Evolutionary conservation across 1,140 invertebrate species (phyloP).

Genomic region (Ladona fulva): DNA sequence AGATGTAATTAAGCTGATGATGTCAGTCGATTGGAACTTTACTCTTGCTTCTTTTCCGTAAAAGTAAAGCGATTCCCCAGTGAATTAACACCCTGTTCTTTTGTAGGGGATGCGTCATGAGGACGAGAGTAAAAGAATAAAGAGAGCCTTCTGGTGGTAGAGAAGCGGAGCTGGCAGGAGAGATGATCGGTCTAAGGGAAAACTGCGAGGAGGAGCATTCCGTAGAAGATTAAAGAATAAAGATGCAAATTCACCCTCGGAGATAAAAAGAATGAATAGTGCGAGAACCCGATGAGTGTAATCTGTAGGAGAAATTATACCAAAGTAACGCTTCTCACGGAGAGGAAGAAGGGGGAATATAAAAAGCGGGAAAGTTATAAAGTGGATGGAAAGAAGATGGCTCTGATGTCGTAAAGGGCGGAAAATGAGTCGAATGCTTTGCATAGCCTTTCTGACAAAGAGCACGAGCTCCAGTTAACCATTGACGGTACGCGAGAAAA

Average conservation of each 20-base stretch:
- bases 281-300: not conserved
- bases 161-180: no score
- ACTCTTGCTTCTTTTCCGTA: no score
- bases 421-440: not conserved
- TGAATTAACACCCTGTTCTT: no score
- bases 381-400: not conserved
- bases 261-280: not conserved
- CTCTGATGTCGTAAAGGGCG: not conserved
- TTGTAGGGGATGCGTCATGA: no score
- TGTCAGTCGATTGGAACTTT: no score
- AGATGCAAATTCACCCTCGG: constrained; percentile 7
- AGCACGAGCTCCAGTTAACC: not conserved
- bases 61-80: no score
- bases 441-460: constrained; percentile 8
- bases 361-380: not conserved
- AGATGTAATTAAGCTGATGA: no score
- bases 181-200: no score
- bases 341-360: not conserved
- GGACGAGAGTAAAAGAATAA: no score
- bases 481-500: not conserved
- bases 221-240: not conserved
- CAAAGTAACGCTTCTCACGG: not conserved
- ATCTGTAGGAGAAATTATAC: not conserved
- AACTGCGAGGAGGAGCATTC: not conserved
- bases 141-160: no score